Evolutionary conservation across 2,113 vertebrate species (phyloP).

Genomic region (Ageneiosus marmoratus): DNA sequence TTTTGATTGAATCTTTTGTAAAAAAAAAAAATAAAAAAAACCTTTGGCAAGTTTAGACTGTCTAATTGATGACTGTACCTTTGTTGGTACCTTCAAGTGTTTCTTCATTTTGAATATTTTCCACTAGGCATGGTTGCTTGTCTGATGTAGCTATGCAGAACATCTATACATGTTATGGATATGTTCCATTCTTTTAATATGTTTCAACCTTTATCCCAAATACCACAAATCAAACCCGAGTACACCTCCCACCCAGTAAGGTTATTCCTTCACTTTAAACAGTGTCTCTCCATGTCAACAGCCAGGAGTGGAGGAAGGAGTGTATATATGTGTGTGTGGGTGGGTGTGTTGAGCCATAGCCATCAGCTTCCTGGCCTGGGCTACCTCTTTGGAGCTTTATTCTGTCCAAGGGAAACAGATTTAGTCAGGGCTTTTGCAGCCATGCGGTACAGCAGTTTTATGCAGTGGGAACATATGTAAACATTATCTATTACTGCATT

Average conservation of each 20-base stretch:
- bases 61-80: background rate
- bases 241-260: constrained; percentile 23
- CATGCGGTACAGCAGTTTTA: constrained; percentile 92
- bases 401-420: constrained; percentile 94
- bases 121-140: background rate
- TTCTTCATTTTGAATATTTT: background rate
- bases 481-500: constrained; percentile 91
- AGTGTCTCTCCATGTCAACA: constrained; percentile 15
- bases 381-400: constrained; percentile 79
- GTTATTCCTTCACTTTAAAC: constrained; percentile 22
- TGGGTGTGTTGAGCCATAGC: constrained; percentile 58
- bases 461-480: constrained; percentile 92
- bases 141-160: background rate
- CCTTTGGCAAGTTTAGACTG: too few relatives aligned
- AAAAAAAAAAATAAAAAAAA: too few relatives aligned
- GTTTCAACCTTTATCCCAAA: constrained; percentile 10
- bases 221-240: constrained; percentile 34
- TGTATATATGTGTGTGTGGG: constrained; percentile 19
- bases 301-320: constrained; percentile 24
- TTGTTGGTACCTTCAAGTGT: background rate
- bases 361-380: constrained; percentile 81
- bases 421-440: constrained; percentile 95
- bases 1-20: too few relatives aligned
- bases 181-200: constrained; percentile 8
- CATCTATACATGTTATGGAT: background rate